Evolutionary conservation across 2,888 invertebrate genomes (phyloP).

Genomic region (Mechanitis messenoides): DNA sequence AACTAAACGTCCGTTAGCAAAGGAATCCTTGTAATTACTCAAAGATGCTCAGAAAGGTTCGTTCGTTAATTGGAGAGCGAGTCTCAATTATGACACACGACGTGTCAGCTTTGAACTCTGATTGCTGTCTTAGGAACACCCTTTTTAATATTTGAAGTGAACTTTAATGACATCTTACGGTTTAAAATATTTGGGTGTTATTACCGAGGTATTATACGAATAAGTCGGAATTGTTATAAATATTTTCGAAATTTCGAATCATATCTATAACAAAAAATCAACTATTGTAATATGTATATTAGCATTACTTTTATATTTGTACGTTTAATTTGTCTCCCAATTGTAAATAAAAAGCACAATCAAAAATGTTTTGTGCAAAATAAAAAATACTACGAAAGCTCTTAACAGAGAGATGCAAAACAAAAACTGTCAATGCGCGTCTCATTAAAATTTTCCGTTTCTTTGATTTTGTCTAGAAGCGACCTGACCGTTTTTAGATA

Average conservation of each 20-base stretch:
- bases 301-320: neutral
- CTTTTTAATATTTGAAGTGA: constrained; percentile 32
- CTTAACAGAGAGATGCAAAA: constrained; percentile 47
- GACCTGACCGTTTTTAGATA: constrained; percentile 41
- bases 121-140: constrained; percentile 53
- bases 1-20: constrained; percentile 43
- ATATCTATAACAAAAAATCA: neutral
- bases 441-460: constrained; percentile 75
- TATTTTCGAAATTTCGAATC: too few species aligned
- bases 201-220: neutral
- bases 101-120: constrained; percentile 61
- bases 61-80: constrained; percentile 67
- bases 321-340: constrained; percentile 3
- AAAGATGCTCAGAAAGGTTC: constrained; percentile 58
- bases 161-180: constrained; percentile 8
- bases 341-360: constrained; percentile 22
- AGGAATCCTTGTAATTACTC: constrained; percentile 54
- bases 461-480: constrained; percentile 70
- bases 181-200: neutral
- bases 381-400: constrained; percentile 30
- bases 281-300: neutral
- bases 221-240: too few species aligned
- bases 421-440: constrained; percentile 68
- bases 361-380: constrained; percentile 20
- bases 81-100: constrained; percentile 61